Conservation (phyloP, 2,888 invertebrate genomes). For the Lasiommata megera region DNA sequence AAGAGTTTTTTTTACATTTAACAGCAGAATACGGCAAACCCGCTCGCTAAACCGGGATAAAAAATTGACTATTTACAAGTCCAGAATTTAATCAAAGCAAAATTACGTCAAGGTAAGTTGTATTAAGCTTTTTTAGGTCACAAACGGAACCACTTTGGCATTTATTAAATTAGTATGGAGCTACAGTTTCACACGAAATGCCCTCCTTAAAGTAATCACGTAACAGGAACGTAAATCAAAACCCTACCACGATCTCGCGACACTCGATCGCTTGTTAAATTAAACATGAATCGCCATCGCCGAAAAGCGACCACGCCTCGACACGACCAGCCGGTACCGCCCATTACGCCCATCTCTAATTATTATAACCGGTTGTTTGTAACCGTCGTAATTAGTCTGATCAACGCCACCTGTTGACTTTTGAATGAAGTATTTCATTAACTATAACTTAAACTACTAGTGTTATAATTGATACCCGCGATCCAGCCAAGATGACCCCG, state of each 20-base stretch:
- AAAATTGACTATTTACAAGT: no score
- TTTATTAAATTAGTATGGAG: no score
- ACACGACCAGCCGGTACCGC: constrained; percentile 47
- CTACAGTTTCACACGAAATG: constrained; percentile 1
- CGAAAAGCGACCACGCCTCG: constrained; percentile 55
- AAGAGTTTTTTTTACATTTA: no score
- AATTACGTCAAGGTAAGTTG: no score
- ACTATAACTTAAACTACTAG: background rate
- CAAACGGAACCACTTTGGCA: no score
- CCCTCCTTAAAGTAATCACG: constrained; percentile 9
- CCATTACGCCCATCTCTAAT: constrained; percentile 75
- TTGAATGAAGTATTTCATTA: constrained; percentile 4
- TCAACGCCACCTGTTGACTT: constrained; percentile 66
- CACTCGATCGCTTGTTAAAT: constrained; percentile 44
- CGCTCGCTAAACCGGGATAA: no score
- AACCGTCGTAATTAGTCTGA: constrained; percentile 66
- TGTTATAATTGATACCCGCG: background rate
- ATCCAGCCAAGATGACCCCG: no score
- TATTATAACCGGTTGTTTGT: constrained; percentile 77
- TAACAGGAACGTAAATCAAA: constrained; percentile 16
- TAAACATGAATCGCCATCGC: constrained; percentile 48
- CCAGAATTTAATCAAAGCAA: no score
- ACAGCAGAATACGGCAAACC: no score
- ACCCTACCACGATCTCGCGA: constrained; percentile 23
- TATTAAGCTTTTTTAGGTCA: no score